Evolutionary conservation across 2,797 vertebrate species (phyloP), one percentile per base, ranked within the genome.

Genomic region (Podargus strigoides): DNA sequence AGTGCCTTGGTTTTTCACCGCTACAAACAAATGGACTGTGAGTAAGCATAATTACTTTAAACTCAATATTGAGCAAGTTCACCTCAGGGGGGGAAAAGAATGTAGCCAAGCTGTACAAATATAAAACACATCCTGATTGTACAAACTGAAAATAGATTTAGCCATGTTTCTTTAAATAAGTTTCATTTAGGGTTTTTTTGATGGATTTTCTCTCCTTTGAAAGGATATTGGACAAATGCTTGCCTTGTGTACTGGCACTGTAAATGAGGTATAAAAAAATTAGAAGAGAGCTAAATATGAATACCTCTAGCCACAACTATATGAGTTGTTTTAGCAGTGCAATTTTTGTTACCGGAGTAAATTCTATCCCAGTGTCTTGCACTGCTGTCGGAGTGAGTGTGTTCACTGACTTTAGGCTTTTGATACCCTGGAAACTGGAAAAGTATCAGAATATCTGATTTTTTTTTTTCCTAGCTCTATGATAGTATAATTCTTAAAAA

Each of bases 11-110:
- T 99, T 93, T 98, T 98, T 68, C 99, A 99, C 94, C 99, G 98
- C 72, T 99, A 98, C 98, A 99, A 99, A 97, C 99, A 99, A 91
- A 98, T 98, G 96, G 98, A 99, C 73, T 98, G 99, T 99, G 98
- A 98, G 98, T 97, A 92, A 94, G 94, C 86, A 89, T 89, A 93
- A 86, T 62, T 79, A 77, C 50, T 92, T 80, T 50, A 86, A 91
- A 70, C 42, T 85, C 70, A 62, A 3, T 47, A 27, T 36, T 68
- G 21, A 34, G 10, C 47, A 68, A 37, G 23, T 60, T 59, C 21
- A 70, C 8, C 56, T 41, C 7, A 0, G 42, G 16, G 41, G 11
- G 12, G 3, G 3, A 12, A 22, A 22, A 5, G 13, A 30, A 55
- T 26, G 17, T 24, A 49, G 34, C 26, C 12, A 34, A 58, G 2